Base-by-base conservation (phyloP, 2,888 invertebrate genomes). In the Ceramica pisi region DNA sequence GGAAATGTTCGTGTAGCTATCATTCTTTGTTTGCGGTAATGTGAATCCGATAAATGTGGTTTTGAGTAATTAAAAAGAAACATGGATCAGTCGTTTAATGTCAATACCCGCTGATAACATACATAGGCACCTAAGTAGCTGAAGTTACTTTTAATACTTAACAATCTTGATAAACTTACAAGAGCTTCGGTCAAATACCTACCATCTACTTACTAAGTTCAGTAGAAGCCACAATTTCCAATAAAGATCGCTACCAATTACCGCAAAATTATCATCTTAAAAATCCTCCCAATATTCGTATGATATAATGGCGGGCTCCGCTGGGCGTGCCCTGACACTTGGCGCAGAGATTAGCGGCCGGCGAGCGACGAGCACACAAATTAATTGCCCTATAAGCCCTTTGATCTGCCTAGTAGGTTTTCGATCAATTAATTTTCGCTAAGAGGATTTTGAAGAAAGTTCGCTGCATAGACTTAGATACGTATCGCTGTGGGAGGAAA, bases 321-420 rank as follows among this genome's bases (percentile, higher is more conserved):
- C 31, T 53, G 75, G 51, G 64, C 87, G 87, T 87, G 87, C 63
- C 73, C 80, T 65, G 77, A 73, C 87, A 83, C 75, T 70, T 64
- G 55, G 71, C 61, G 48, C 16, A 59, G 78, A 82, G 87, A 87
- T 87, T 85, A 87, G 67, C 64, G 70, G 73, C 59, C 71, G 67
- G 75, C 75, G 76, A 67, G 72, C 66, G 72, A 55, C 60, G 80
- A 66, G 67, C 72, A 81, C 75, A 81, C 70, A 79, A 85, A 86
- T 87, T 87, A 85, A 87, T 87, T 87, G 84, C 75, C 59, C 72
- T 78, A 59, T 79, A 86, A 86, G 84, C 81, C 70, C 78, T 80
- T 79, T 84, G 86, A 87, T 85, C 84, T 82, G 75, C 68, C 74
- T 74, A 71, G 51, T 82, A 71, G 72, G 71, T 72, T 80, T 74